These are phyloP conservation scores for Macrochelys suwanniensis DNA, from an alignment of 2,797 vertebrate genomes.

Conservation along the genomic window DNA sequence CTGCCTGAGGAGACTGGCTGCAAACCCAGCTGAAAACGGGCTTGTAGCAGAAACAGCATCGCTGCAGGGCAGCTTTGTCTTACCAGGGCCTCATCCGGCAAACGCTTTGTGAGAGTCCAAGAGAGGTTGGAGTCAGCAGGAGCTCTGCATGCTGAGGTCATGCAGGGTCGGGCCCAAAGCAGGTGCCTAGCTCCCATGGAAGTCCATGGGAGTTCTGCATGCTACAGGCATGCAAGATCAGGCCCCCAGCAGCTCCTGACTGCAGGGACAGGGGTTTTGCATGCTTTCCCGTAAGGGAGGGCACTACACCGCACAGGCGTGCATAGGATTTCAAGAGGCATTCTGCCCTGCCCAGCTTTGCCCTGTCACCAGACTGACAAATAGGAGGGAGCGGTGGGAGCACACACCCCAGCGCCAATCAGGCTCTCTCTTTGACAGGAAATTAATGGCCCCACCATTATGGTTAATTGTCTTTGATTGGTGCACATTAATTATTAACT, in stretches of 20 bases:
- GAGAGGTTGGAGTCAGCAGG: background rate
- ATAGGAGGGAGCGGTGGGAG: background rate
- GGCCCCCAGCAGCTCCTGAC: background rate
- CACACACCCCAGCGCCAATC: background rate
- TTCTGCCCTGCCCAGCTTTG: background rate
- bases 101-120: too few relatives aligned
- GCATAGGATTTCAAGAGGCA: background rate
- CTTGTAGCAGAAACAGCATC: background rate
- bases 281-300: background rate
- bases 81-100: background rate
- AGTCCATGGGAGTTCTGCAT: background rate
- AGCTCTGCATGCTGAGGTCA: background rate
- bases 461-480: conserved; percentile 89
- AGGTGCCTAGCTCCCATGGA: background rate
- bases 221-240: background rate
- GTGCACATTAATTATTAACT: conserved; percentile 88
- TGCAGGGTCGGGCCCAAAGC: background rate
- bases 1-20: background rate
- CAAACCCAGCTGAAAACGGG: background rate
- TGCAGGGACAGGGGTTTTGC: background rate
- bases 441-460: conserved; percentile 85
- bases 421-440: conserved; percentile 69
- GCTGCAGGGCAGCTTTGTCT: background rate
- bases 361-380: background rate
- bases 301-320: background rate